Evolutionary conservation across 2,888 invertebrate species (phyloP), one percentile per base, ranked within the genome.

Genomic region (Oegoconia quadripuncta): DNA sequence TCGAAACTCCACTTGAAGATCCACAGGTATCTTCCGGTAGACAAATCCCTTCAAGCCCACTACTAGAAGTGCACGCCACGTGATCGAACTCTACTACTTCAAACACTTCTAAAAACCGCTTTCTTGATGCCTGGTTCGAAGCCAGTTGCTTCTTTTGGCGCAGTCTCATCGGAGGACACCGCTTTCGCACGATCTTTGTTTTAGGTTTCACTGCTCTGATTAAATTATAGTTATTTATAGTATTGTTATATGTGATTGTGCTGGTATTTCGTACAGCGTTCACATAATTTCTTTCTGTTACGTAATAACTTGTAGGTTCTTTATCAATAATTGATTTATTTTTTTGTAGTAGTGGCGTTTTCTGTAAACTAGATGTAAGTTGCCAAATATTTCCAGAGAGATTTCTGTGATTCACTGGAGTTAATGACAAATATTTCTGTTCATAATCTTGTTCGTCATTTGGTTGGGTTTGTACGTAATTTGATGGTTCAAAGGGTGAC

Each of bases 81-180:
- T 93, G 93, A 33, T 91, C 88, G 63, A 94, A 93, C 59, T 92
- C 88, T 4, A 94, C 89, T 6, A 93, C 89, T 44, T 93, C 91
- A 53, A 93, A 93, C 6, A 94, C 80, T 63, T 91, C 92, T 29
- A 93, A 77, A 58, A 93, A 91, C 25, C 88, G 63, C 15, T 59
- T 50, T 28, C 51, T 69, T 3, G 46, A 27, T 14, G 37, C 45
- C 33, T 46, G 39, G 15, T 50, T 53, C n/a, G 27, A 34, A 13
- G 37, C 34, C 3, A 52, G 27, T 23, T 45, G 48, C 25, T 55
- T 64, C 13, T 41, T 52, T 22, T 47, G 40, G 12, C 55, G 50
- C 2, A 46, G 42, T 11, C 39, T 42, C 3, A 52, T 25, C 17
- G 44, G 39, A 7, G 61, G 63, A 48, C 74, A 75, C 48, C 56